Conservation (phyloP, 2,888 invertebrate species). For the Suillia variegata region DNA sequence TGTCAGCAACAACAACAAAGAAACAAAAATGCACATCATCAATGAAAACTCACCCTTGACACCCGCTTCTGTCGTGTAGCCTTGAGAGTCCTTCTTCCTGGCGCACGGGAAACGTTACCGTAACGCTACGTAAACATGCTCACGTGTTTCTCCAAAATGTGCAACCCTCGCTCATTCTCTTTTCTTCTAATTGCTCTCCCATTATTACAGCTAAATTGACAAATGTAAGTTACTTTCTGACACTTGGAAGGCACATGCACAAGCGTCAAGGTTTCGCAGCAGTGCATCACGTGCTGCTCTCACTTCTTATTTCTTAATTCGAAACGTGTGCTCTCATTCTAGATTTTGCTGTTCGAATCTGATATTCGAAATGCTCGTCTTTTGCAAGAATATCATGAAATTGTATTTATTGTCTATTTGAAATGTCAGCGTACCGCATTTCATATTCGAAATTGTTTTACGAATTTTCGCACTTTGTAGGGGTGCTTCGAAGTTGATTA, state of each 20-base stretch:
- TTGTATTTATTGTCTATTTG: background rate
- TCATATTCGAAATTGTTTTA: too few relatives aligned
- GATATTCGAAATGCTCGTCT: too few relatives aligned
- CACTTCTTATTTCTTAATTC: constrained; percentile 7
- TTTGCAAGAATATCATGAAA: background rate
- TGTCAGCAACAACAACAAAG: constrained; percentile 4
- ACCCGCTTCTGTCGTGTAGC: background rate
- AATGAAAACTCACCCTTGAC: constrained; percentile 19
- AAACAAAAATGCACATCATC: constrained; percentile 1
- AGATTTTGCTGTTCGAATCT: too few relatives aligned
- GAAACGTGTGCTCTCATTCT: too few relatives aligned
- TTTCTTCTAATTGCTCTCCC: too few relatives aligned
- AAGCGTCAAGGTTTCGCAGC: background rate
- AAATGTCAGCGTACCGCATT: background rate
- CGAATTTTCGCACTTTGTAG: too few relatives aligned
- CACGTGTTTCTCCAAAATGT: background rate
- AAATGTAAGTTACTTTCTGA: constrained; percentile 6
- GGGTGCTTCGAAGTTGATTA: too few relatives aligned
- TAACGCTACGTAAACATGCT: background rate
- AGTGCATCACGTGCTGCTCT: constrained; percentile 18
- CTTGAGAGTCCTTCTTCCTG: background rate
- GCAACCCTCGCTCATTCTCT: too few relatives aligned
- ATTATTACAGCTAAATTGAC: too few relatives aligned
- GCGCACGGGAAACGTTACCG: constrained; percentile 25
- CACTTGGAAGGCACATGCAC: too few relatives aligned